Evolutionary conservation across 2,888 invertebrate species (phyloP), one percentile per base, ranked within the genome.

Genomic region (Agrochola litura): DNA sequence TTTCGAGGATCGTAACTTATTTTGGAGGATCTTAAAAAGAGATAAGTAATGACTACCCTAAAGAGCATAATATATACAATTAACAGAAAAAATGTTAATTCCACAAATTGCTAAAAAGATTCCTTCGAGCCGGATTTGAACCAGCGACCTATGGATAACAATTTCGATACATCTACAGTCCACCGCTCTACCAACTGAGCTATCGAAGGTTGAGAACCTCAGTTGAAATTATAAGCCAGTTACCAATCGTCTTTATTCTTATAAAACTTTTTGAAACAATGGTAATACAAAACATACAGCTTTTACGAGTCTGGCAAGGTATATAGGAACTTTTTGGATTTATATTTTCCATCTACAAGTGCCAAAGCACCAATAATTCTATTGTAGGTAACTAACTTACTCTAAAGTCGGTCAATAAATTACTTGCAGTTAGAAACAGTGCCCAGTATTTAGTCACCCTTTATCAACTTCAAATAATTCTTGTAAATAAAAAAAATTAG

Each of bases 161-260:
- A 87, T 89, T 75, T 6, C 0, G 6, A n/a, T 10, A 73, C 93
- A 91, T 76, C 96, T 97, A 97, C 97, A 97, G 97, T 97, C 97
- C 97, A 97, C 97, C 97, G 97, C 97, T 97, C 97, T 97, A 97
- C 97, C 97, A 97, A 97, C 96, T 97, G 97, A 97, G 97, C 97
- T 97, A 97, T 97, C 97, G 97, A 97, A 97, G 97, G 97, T 87
- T 86, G 64, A 54, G 0, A 14, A 0, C 0, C 0, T 0, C 0
- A 0, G 3, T 0, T 77, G 87, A 94, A 94, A 93, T 93, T 92
- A 66, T 52, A 0, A 22, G 43, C 19, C 25, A 67, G 0, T 69
- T 85, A 49, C 41, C 56, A 25, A 46, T 37, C 41, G 22, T 37
- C 8, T 30, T 16, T 43, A 2, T 25, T n/a, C 37, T 19, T 2